phyloP scores from a whole-genome alignment of 1,140 invertebrate genomes.

The Globodera ellingtonae region DNA sequence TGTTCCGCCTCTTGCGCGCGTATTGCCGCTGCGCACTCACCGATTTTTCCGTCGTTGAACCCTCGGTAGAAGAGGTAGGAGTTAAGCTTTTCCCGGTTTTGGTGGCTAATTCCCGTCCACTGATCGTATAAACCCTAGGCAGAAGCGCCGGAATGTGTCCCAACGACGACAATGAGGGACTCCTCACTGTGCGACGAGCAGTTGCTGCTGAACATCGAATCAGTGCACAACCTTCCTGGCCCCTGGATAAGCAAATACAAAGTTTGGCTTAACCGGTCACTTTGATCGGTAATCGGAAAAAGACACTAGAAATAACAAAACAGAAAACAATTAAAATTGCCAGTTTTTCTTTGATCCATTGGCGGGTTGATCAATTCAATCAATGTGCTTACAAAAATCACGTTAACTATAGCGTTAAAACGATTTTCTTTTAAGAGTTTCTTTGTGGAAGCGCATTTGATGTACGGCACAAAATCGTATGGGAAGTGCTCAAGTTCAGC shows the following conservation, averaged over 20 bases:
- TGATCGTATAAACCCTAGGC: no score
- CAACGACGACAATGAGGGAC: constrained; percentile 20
- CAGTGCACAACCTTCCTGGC: constrained; percentile 38
- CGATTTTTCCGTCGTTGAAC: constrained; percentile 35
- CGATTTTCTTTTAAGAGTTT: not conserved
- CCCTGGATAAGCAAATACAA: constrained; percentile 33
- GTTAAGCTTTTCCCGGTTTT: no score
- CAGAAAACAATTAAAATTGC: no score
- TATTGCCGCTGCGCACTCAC: constrained; percentile 40
- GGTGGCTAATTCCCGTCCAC: no score
- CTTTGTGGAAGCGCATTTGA: constrained; percentile 39
- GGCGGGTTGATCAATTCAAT: no score
- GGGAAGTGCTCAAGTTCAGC: constrained; percentile 1
- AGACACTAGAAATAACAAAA: not conserved
- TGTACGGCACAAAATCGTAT: constrained; percentile 47
- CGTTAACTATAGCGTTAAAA: not conserved
- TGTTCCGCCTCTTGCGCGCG: constrained; percentile 29
- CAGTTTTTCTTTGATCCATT: no score
- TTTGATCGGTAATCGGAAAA: not conserved
- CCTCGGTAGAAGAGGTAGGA: not conserved
- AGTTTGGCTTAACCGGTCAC: not conserved
- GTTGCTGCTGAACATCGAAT: constrained; percentile 34
- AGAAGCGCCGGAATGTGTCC: not conserved
- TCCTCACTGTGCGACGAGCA: constrained; percentile 30
- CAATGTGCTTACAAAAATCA: no score